Evolutionary conservation across 2,113 vertebrate species (phyloP).

Genomic region (Tylochromis polylepis): DNA sequence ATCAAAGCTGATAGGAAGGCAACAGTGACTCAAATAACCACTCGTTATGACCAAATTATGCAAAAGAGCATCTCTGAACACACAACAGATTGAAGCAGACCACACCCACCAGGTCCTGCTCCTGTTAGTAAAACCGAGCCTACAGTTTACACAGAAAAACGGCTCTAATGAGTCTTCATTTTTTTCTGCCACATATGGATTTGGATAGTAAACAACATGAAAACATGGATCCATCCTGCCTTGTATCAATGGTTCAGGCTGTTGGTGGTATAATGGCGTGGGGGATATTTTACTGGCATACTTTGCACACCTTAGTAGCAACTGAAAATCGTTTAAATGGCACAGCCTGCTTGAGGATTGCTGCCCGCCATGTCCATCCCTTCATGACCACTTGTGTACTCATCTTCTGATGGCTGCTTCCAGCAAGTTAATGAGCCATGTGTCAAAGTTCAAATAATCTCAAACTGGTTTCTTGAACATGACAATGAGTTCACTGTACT

Average conservation of each 20-base stretch:
- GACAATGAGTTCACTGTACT: background rate
- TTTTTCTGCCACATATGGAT: background rate
- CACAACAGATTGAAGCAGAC: background rate
- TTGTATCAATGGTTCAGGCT: background rate
- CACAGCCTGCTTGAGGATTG: background rate
- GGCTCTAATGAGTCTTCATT: background rate
- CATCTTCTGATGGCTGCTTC: background rate
- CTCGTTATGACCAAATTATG: background rate
- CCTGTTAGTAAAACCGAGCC: background rate
- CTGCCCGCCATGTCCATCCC: accelerated
- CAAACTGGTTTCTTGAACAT: background rate
- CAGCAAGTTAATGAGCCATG: background rate
- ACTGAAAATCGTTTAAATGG: background rate
- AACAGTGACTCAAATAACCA: background rate
- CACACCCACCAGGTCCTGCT: background rate
- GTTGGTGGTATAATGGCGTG: background rate
- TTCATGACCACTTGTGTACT: background rate
- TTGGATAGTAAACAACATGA: background rate
- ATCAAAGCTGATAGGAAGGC: background rate
- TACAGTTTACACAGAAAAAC: background rate
- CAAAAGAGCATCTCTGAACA: background rate
- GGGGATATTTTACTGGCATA: background rate
- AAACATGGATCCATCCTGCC: background rate
- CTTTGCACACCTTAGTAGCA: background rate
- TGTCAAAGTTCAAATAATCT: background rate